These are phyloP conservation scores for Ceratotherium simum DNA, from an alignment of 2,113 vertebrate genomes.

Conservation along the genomic window DNA sequence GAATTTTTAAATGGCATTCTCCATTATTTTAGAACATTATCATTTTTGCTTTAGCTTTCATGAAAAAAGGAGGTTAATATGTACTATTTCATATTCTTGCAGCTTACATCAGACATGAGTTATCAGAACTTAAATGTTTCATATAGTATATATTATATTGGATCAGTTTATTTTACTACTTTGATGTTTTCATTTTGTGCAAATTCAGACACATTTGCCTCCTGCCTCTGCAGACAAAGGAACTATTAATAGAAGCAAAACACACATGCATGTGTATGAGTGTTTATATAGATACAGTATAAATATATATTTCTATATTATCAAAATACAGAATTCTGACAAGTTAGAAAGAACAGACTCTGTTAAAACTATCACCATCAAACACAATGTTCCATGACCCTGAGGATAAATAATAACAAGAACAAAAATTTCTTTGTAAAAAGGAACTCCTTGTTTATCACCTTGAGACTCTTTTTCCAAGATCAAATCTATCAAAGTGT, in stretches of 20 bases:
- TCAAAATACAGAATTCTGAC: slow-evolving; percentile 18
- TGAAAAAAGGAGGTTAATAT: background rate
- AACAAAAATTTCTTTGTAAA: slow-evolving; percentile 25
- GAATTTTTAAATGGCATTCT: background rate
- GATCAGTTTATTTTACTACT: background rate
- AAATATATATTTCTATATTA: slow-evolving; percentile 41
- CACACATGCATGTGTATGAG: background rate
- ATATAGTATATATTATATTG: background rate
- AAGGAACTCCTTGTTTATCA: background rate
- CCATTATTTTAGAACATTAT: background rate
- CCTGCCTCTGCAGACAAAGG: background rate
- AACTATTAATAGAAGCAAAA: slow-evolving; percentile 40
- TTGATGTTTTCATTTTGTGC: background rate
- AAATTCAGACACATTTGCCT: slow-evolving; percentile 35
- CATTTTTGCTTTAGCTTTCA: background rate
- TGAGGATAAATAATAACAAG: background rate
- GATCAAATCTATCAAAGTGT: background rate
- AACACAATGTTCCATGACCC: background rate
- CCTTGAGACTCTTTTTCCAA: background rate
- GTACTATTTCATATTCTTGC: background rate
- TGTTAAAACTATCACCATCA: slow-evolving; percentile 8
- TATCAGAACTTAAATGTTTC: background rate
- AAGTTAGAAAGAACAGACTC: slow-evolving; percentile 44
- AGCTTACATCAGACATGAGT: background rate
- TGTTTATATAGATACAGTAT: background rate